phyloP scores from a whole-genome alignment of 1,140 invertebrate genomes.

The Drosophila orena region DNA sequence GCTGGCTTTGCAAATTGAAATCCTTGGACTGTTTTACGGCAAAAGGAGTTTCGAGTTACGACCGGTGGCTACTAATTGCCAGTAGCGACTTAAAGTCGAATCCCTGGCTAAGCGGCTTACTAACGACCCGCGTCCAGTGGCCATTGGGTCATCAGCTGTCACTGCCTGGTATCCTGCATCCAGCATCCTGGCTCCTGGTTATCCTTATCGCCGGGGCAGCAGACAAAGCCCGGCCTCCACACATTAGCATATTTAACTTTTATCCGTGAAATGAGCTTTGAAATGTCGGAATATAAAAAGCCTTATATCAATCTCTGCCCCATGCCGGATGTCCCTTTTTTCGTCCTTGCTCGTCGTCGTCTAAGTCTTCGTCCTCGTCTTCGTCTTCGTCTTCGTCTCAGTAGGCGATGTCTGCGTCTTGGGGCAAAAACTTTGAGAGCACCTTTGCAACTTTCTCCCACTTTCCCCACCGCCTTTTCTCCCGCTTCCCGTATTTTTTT shows the following conservation, averaged over 20 bases:
- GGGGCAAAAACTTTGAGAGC: conserved; percentile 50
- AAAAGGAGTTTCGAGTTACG: conserved; percentile 45
- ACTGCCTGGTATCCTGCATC: not conserved
- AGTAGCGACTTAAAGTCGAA: conserved; percentile 41
- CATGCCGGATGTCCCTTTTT: conserved; percentile 65
- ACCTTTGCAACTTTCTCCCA: conserved; percentile 59
- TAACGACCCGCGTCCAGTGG: conserved; percentile 32
- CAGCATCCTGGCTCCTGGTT: not conserved
- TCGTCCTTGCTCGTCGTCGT: conserved; percentile 16
- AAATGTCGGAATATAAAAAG: conserved; percentile 81
- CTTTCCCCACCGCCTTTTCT: conserved; percentile 38
- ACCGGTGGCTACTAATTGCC: conserved; percentile 64
- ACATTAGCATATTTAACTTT: conserved; percentile 81
- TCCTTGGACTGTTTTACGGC: conserved; percentile 72
- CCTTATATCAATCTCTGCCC: conserved; percentile 78
- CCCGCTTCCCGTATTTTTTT: conserved; percentile 53
- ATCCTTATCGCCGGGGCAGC: conserved; percentile 30
- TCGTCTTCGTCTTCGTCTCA: not conserved
- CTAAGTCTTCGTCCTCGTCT: not conserved
- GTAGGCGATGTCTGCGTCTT: conserved; percentile 6
- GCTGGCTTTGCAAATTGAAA: conserved; percentile 68
- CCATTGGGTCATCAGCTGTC: conserved; percentile 34
- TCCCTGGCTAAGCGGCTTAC: conserved; percentile 47
- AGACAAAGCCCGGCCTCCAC: conserved; percentile 42
- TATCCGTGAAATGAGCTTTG: conserved; percentile 69